Evolutionary conservation across 35 echinoderm and acorn worm species (phyloP).

Genomic region (Stichopus chloronotus): DNA sequence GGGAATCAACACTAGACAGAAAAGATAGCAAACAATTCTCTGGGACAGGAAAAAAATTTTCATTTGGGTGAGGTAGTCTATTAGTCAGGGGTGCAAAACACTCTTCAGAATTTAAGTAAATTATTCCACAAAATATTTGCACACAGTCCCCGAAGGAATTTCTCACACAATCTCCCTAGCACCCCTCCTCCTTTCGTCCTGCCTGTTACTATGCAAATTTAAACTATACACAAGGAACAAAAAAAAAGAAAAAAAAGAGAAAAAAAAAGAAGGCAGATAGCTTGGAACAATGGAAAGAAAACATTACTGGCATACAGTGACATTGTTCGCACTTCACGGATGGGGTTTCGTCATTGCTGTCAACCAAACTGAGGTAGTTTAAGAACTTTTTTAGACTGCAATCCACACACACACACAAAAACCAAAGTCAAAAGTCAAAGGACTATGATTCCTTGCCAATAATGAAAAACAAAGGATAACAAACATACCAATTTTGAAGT

Average conservation of each 20-base stretch:
- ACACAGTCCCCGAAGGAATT: conserved; percentile 25
- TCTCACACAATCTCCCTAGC: neutral
- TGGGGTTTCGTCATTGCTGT: no score
- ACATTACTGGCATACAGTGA: no score
- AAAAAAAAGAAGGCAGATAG: no score
- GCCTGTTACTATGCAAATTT: conserved; percentile 40
- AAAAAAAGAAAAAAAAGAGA: neutral
- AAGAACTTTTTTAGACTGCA: no score
- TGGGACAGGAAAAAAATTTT: neutral
- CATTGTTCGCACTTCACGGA: no score
- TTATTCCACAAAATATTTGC: conserved; percentile 36
- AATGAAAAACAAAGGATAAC: no score
- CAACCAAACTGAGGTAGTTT: no score
- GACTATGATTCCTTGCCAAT: no score
- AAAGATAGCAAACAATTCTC: conserved; percentile 24
- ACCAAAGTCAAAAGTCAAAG: no score
- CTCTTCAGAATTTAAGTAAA: neutral
- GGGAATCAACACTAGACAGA: neutral
- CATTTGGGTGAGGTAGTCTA: neutral
- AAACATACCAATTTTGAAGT: no score
- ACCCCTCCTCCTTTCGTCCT: neutral
- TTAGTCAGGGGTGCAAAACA: neutral
- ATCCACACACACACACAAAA: no score
- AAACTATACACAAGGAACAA: neutral
- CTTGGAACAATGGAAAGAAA: no score